Evolutionary conservation across 2,797 vertebrate genomes (phyloP), one percentile per base, ranked within the genome.

Genomic region (Cossypha caffra): DNA sequence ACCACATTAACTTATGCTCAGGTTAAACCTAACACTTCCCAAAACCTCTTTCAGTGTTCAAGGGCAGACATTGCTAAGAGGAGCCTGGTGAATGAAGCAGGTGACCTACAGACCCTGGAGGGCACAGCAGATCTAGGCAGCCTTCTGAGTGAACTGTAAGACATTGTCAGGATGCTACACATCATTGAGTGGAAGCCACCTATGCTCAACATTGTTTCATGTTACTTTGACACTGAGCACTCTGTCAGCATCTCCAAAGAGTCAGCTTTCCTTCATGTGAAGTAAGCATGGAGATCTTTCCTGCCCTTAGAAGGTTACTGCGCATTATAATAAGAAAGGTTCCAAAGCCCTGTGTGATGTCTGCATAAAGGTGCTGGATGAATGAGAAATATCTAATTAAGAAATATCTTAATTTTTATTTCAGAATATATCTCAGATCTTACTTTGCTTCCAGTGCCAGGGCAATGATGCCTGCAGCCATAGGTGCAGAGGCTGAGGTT

Each of bases 391-490:
- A 37, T 37, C 37, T 37, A 37, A 37, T 37, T 37, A 37, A 77
- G 16, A 72, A 77, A 35, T 35, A 61, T 33, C 31, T 76, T 73
- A 26, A 7, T 29, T 66, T 67, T 61, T 83, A 31, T 69, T 81
- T 24, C 61, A 83, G 80, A 79, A 72, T 52, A 85, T 25, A 95
- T 90, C 82, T 86, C 64, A 88, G 91, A 95, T 98, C 99, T 99
- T 99, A 99, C 99, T 99, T 99, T 97, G 99, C 99, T 98, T 99
- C 99, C 96, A 99, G 98, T 87, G 99, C 99, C 96, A 99, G 98
- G 29, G 99, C 99, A 83, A 99, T 99, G 97, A 99, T 99, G 94
- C 99, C 99, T 45, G 99, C 99, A 92, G 99, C 99, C 99, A 99
- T 99, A 81, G 99, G 99, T 91, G 99, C 99, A 5, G 99, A 99